These are phyloP conservation scores for Coendou prehensilis DNA, from an alignment of 2,797 vertebrate species.

Conservation along the genomic window DNA sequence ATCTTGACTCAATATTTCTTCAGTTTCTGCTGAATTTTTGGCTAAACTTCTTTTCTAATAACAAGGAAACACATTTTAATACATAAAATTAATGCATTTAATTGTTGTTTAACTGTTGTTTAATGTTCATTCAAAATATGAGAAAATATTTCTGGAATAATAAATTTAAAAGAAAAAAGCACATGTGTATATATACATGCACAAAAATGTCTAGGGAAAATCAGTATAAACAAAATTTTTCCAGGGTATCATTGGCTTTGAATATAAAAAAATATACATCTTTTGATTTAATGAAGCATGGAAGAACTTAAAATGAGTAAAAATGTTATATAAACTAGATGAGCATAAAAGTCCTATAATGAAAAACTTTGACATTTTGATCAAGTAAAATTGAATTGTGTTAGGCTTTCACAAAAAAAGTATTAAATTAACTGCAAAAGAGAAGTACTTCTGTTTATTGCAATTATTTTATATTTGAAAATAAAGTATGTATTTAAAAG, in stretches of 20 bases:
- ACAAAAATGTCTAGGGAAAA: neutral
- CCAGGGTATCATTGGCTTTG: neutral
- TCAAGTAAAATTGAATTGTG: neutral
- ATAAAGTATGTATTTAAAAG: neutral
- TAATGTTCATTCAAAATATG: neutral
- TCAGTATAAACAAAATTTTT: neutral
- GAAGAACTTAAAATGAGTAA: neutral
- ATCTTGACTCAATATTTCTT: neutral
- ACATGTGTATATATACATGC: neutral
- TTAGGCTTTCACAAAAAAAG: neutral
- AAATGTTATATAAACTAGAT: neutral
- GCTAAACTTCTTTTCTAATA: neutral
- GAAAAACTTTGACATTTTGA: neutral
- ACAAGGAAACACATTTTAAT: neutral
- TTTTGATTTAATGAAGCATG: neutral
- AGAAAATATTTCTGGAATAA: neutral
- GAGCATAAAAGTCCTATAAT: neutral
- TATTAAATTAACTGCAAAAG: neutral
- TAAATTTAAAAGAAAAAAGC: neutral
- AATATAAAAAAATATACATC: neutral
- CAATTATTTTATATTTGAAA: constrained; percentile 15
- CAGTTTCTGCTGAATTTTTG: neutral
- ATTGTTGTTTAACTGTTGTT: neutral
- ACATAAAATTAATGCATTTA: neutral
- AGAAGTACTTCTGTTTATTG: neutral